These are phyloP conservation scores for Psittacula cyanocephala DNA, from an alignment of 2,113 vertebrate genomes.

Conservation along the genomic window DNA sequence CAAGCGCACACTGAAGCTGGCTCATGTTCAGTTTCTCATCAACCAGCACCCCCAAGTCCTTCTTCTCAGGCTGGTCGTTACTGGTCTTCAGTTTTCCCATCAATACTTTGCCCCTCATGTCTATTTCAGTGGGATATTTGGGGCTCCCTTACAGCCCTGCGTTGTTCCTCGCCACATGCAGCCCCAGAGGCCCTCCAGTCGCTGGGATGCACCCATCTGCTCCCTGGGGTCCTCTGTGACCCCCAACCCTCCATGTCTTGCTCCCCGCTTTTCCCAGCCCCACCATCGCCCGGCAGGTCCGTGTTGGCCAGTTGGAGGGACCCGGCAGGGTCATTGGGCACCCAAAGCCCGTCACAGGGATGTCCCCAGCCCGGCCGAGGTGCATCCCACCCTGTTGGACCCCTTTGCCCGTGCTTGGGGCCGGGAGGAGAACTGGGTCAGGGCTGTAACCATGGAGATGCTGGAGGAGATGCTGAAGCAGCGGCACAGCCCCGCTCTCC, in stretches of 20 bases:
- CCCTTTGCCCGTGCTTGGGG: conserved; percentile 29
- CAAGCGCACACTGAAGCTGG: not conserved
- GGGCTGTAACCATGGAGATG: conserved; percentile 80
- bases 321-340: fast-evolving
- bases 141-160: fast-evolving
- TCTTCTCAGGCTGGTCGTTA: not conserved
- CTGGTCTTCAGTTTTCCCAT: not conserved
- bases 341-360: not conserved
- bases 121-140: fast-evolving
- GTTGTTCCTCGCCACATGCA: not conserved
- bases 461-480: conserved; percentile 75
- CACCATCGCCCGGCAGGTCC: fast-evolving
- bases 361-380: not conserved
- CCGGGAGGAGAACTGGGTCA: conserved; percentile 82
- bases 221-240: not conserved
- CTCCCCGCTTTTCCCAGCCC: not conserved
- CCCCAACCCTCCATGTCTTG: not conserved
- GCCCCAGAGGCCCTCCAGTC: fast-evolving
- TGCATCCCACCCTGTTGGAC: not conserved
- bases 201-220: fast-evolving
- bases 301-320: fast-evolving
- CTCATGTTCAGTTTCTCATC: not conserved
- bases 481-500: conserved; percentile 65
- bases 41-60: not conserved
- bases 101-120: fast-evolving